Evolutionary conservation across 2,797 vertebrate genomes (phyloP), one percentile per base, ranked within the genome.

Genomic region (Natrix natrix): DNA sequence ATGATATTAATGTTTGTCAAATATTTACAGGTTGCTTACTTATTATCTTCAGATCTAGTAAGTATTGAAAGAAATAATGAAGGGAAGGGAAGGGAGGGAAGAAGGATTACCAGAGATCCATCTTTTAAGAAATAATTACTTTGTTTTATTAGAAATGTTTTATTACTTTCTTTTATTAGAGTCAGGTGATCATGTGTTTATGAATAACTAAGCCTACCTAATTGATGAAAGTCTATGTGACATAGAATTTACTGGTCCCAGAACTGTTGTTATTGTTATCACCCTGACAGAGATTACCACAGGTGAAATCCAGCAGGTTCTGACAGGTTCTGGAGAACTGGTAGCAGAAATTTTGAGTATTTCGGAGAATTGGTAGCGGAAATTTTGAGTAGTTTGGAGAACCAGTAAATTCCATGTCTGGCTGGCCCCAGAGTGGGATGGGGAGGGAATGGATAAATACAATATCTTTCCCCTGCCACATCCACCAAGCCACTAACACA

Each of bases 171-270:
- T 86, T 96, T 95, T 94, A 91, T 94, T 95, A 96, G 89, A 97
- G 43, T 83, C 95, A 96, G 83, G 90, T 57, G 97, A 94, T 94
- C 93, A 96, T 96, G 95, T 96, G 94, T 95, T 95, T 97, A 96
- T 95, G 94, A 97, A 93, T 96, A 97, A 95, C 96, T 97, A 95
- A 91, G 95, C 61, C 96, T 96, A 93, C 95, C 97, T 96, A 96
- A 96, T 94, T 97, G 96, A 97, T 95, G 91, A 97, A 97, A 93
- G 96, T 91, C 91, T 96, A 93, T 26, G 95, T 96, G 97, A 96
- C 91, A 95, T 96, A 97, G 96, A 96, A 97, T 95, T 97, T 97
- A 96, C 95, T 93, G 96, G 96, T 69, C 3, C 63, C 5, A 6
- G 63, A 69, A 69, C 13, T 94, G 24, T 86, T 95, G 86, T 93